Evolutionary conservation across 2,888 invertebrate species (phyloP).

Genomic region (Flexamia atlantica): DNA sequence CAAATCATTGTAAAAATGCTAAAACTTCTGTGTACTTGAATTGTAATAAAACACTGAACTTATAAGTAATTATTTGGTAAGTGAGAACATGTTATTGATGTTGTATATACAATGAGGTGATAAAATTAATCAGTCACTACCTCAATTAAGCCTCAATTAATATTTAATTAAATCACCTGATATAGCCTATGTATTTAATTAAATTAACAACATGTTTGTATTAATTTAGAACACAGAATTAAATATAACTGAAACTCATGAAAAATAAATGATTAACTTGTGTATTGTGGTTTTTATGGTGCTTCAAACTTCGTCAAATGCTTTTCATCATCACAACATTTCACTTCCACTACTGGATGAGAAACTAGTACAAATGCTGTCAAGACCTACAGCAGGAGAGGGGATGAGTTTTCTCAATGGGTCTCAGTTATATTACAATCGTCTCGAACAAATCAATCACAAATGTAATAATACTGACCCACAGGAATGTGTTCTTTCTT

Average conservation of each 20-base stretch:
- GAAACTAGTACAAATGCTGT: slow-evolving; percentile 24
- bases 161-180: too few relatives aligned
- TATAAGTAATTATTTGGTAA: too few relatives aligned
- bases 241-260: background rate
- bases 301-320: background rate
- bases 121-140: too few relatives aligned
- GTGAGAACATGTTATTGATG: too few relatives aligned
- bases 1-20: background rate
- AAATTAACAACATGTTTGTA: too few relatives aligned
- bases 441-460: background rate
- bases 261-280: background rate
- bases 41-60: too few relatives aligned
- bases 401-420: slow-evolving; percentile 11
- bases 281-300: background rate
- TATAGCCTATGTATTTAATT: too few relatives aligned
- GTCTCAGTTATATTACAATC: background rate
- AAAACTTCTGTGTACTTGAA: background rate
- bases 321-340: background rate
- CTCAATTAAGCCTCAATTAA: too few relatives aligned
- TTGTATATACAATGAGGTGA: too few relatives aligned
- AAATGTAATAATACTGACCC: background rate
- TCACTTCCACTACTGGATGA: slow-evolving; percentile 10
- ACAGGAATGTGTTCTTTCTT: background rate
- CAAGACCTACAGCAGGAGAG: slow-evolving; percentile 2
- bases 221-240: background rate